Base-by-base conservation (phyloP, 1,140 invertebrate genomes). In the Leptopilina boulardi region DNA sequence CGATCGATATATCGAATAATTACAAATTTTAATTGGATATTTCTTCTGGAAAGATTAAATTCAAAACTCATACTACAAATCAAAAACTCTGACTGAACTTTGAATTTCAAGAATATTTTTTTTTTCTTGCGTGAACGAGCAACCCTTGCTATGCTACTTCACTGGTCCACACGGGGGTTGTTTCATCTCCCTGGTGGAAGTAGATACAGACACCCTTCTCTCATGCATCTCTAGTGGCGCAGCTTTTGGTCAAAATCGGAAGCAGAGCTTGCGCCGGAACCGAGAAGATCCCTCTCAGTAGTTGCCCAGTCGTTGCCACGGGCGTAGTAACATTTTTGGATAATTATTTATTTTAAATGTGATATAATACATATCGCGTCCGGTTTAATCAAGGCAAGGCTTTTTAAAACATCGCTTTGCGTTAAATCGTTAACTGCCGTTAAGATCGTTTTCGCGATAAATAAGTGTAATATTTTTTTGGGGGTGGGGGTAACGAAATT, bases 261-360 rank as follows among this genome's bases (percentile, higher is more conserved):
- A 85, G 77, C 78, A 82, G 77, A 82, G 84, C 82, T 87, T 84
- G 84, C 84, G 83, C 83, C 83, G 87, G 87, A 85, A 86, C 86
- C 83, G 81, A 77, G 77, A 66, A 82, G 77, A 85, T 84, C 84
- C 79, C 83, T 78, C 81, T 82, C 84, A 89, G 87, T 89, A 87
- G 87, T 88, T 82, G 87, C 84, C 87, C 87, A 87, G 85, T 88
- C 87, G 87, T 84, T 87, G 86, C 86, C 84, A 86, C 87, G 87
- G 87, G 87, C 86, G 87, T 87, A 87, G 87, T 88, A 85, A 82
- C 87, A 38, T 38, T 3, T 38, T 84, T 83, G n/a, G 81, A 75
- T 70, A 15, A 38, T 70, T 42, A 30, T 10, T 19, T 73, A 26
- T 73, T 30, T 19, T 1, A 38, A 34, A 51, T 30, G 44, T 18